These are phyloP conservation scores for Ctenomys sociabilis DNA, from an alignment of 2,113 vertebrate species.

Conservation along the genomic window DNA sequence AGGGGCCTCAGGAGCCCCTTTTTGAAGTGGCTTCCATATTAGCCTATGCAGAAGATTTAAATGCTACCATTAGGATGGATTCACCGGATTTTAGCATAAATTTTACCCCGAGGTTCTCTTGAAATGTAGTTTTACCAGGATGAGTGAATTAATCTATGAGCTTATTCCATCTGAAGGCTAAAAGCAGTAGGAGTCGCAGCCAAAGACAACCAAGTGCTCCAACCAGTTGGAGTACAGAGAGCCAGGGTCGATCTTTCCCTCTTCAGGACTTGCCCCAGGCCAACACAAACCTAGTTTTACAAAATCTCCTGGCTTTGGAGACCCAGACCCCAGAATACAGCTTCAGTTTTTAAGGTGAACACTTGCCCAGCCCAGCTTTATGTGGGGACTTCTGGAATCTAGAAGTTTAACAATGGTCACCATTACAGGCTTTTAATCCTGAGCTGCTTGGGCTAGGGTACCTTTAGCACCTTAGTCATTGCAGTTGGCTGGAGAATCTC, in stretches of 20 bases:
- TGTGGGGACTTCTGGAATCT: neutral
- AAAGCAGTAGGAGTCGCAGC: neutral
- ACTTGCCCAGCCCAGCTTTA: neutral
- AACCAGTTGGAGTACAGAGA: neutral
- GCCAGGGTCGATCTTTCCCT: neutral
- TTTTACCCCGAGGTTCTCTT: conserved; percentile 3
- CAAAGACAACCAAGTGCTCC: neutral
- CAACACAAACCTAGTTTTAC: neutral
- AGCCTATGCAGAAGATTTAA: neutral
- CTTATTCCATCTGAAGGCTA: neutral
- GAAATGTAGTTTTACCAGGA: conserved; percentile 8
- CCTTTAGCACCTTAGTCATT: neutral
- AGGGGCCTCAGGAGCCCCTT: neutral
- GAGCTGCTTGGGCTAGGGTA: neutral
- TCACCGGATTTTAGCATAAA: conserved; percentile 3
- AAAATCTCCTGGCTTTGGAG: neutral
- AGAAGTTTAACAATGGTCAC: neutral
- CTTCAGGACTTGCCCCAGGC: neutral
- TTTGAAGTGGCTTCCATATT: neutral
- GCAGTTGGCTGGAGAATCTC: neutral
- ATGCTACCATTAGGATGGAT: neutral
- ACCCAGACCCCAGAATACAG: neutral
- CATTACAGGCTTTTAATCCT: neutral
- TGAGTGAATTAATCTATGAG: conserved; percentile 9
- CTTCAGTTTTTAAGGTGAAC: neutral